Base-by-base conservation (phyloP, 2,888 invertebrate genomes). In the Parascotia fuliginaria region DNA sequence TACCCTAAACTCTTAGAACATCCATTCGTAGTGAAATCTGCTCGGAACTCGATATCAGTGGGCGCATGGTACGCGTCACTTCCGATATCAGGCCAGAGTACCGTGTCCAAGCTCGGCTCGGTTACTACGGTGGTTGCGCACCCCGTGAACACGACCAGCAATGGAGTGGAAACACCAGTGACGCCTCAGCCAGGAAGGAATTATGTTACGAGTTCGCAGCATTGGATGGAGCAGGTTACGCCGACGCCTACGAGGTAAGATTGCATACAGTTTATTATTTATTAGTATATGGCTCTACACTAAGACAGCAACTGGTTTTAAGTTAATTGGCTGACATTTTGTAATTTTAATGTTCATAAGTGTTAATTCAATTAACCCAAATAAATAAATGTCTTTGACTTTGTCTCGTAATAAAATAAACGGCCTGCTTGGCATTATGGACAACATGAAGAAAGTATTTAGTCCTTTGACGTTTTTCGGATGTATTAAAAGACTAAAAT, bases 1-100 rank as follows among this genome's bases (percentile, higher is more conserved):
- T 99, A 99, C 93, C 96, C 95, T 62, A 96, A 97, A 83, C 94
- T 99, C 9, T 93, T 98, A 81, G 96, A 97, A 65, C 97, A 98
- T 79, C 94, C 96, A 13, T 98, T 98, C 87, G 96, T 98, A 43
- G 95, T 95, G 85, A 94, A 95, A 68, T 97, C 97, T 53, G 96
- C 96, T 66, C 88, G 86, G 5, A 93, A 93, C 64, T 93, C 94
- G 60, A 94, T 95, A 24, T 94, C 95, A 54, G 97, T 98, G 28
- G 96, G 96, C 37, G 93, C 95, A 46, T 99, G 98, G 98, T 98
- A 96, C 89, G 94, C 94, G 4, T 64, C 81, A 0, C 60, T 88
- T 3, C 73, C 83, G 65, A 88, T 92, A 67, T 92, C 94, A 50
- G 93, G 94, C 0, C 70, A 67, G 15, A 50, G 55, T 59, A 47